A percentile compares a stretch with the other conserved stretches of the same genome.
phyloP scores from a whole-genome alignment of 2,888 invertebrate genomes.

The Microctonus aethiopoides region DNA sequence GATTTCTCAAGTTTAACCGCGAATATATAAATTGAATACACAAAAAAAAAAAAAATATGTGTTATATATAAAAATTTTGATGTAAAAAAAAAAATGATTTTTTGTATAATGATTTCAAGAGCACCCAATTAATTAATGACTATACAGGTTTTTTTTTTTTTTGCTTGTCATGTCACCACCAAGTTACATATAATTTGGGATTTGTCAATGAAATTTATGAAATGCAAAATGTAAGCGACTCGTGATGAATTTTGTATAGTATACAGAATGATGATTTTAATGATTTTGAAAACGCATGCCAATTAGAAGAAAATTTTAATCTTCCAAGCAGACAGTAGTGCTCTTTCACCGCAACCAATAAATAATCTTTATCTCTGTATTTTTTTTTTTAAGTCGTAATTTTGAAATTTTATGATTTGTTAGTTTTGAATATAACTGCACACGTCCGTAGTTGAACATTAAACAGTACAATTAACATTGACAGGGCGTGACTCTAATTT shows the following conservation, averaged over 20 bases:
- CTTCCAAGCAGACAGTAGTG: slow-evolving; percentile 66
- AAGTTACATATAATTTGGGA: slow-evolving; percentile 34
- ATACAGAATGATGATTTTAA: slow-evolving; percentile 50
- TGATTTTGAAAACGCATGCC: slow-evolving; percentile 64
- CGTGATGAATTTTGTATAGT: slow-evolving; percentile 52
- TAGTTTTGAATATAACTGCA: slow-evolving; percentile 67
- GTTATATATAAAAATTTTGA: no score
- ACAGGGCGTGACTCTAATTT: slow-evolving; percentile 43
- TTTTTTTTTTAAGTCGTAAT: slow-evolving; percentile 36
- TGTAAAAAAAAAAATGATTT: not conserved
- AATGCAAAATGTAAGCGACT: slow-evolving; percentile 45
- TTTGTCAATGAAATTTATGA: slow-evolving; percentile 43
- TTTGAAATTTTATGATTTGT: slow-evolving; percentile 56
- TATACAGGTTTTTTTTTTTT: not conserved
- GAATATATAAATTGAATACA: not conserved
- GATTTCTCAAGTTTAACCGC: no score
- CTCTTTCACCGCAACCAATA: slow-evolving; percentile 67
- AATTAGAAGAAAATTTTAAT: slow-evolving; percentile 65
- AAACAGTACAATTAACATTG: slow-evolving; percentile 57
- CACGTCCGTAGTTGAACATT: slow-evolving; percentile 60
- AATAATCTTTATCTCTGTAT: slow-evolving; percentile 45
- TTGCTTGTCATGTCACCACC: slow-evolving; percentile 38
- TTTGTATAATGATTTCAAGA: not conserved
- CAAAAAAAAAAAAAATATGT: not conserved
- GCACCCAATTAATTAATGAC: not conserved